Evolutionary conservation across 2,888 invertebrate genomes (phyloP), one percentile per base, ranked within the genome.

Genomic region (Mellilla xanthometata): DNA sequence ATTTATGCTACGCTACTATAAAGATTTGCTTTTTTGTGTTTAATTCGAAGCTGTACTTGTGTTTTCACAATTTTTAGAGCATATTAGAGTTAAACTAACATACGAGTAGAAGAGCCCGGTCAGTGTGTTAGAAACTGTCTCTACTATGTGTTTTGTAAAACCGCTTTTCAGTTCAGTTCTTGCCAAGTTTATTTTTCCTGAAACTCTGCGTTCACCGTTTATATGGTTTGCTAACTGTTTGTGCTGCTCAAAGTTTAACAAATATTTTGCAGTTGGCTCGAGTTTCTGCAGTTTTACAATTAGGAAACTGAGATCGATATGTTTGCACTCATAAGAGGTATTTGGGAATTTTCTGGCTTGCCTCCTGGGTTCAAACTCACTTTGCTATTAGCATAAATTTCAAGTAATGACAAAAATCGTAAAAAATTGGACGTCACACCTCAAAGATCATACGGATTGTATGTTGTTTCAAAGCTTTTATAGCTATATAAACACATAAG

Each of bases 171-270:
- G 41, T 52, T 44, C 24, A 41, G 36, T 30, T 32, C 26, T 27
- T 22, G 38, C n/a, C n/a, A 44, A 52, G 51, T 52, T 44, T 41
- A 41, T 44, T 41, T 52, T 52, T 34, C 40, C 23, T 34, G 34
- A 30, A 48, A 33, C 33, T 38, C 43, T 41, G 33, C 26, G 48
- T 51, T 47, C 38, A 42, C 7, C 8, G 40, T 47, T 38, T 29
- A 29, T 34, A 27, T 22, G 12, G 42, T 47, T 42, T 26, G 28
- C 15, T n/a, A 24, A 24, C 24, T 13, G 11, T 32, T 33, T n/a
- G 23, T 33, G 19, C 3, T n/a, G 23, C 12, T 33, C n/a, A 23
- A 23, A n/a, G 19, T 10, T 33, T 33, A 33, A 23, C 12, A 33
- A 33, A 33, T 12, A 33, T 23, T 33, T 33, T 33, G 7, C 8